A percentile compares a stretch with the other conserved stretches of the same genome.
These are phyloP conservation scores for Taenioides sp. DNA, from an alignment of 2,797 vertebrate species.

Conservation along the genomic window DNA sequence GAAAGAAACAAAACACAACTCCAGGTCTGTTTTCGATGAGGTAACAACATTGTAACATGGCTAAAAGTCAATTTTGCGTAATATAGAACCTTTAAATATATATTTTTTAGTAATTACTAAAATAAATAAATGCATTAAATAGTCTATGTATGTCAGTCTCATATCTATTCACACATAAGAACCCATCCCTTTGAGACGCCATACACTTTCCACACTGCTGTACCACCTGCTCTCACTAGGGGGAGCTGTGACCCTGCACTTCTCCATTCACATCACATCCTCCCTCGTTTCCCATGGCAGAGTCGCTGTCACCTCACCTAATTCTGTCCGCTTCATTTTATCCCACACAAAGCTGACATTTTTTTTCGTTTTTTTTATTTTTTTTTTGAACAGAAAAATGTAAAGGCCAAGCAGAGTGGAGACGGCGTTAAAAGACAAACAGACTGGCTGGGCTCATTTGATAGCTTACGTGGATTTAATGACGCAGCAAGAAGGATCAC, in stretches of 20 bases:
- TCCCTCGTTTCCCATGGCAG: slow-evolving; percentile 33
- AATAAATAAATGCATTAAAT: too few species aligned
- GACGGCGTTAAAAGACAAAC: not conserved
- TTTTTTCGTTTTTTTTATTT: slow-evolving; percentile 36
- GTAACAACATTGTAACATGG: too few species aligned
- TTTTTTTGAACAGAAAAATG: slow-evolving; percentile 44
- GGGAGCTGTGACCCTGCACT: slow-evolving; percentile 68
- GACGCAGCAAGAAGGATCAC: slow-evolving; percentile 33
- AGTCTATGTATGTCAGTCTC: not conserved
- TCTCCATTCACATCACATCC: not conserved
- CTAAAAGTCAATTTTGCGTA: too few species aligned
- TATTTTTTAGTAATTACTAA: too few species aligned
- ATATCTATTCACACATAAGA: not conserved
- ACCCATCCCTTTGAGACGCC: not conserved
- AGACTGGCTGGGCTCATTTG: slow-evolving; percentile 13
- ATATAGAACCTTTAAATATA: too few species aligned
- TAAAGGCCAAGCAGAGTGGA: slow-evolving; percentile 15
- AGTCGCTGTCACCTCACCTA: slow-evolving; percentile 63
- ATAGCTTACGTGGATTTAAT: slow-evolving; percentile 1
- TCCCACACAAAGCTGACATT: slow-evolving; percentile 65
- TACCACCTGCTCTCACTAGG: slow-evolving; percentile 51
- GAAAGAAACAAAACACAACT: too few species aligned
- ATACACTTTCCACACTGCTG: slow-evolving; percentile 2
- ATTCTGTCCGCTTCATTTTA: slow-evolving; percentile 72
- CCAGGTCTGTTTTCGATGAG: too few species aligned